These are phyloP conservation scores for Alca torda DNA, from an alignment of 2,797 vertebrate species.

Conservation along the genomic window DNA sequence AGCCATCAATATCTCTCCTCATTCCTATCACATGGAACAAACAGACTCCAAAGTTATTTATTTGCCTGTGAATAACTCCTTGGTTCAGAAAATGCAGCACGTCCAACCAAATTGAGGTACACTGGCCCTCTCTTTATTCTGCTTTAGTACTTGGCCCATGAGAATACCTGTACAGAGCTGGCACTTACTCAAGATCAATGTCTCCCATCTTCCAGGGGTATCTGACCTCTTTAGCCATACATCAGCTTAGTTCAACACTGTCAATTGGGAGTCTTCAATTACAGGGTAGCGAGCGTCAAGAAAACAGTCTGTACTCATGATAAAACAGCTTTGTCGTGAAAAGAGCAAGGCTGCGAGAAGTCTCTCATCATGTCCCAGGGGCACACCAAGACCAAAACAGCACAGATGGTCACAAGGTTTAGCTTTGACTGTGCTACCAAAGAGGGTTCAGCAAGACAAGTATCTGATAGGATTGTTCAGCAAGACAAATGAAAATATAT, in stretches of 20 bases:
- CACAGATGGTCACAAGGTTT: background rate
- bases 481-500: background rate
- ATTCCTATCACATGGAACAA: background rate
- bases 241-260: background rate
- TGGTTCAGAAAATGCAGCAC: background rate
- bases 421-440: background rate
- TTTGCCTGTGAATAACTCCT: background rate
- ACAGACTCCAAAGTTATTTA: background rate
- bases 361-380: background rate
- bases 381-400: background rate
- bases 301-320: background rate
- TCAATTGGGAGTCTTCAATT: background rate
- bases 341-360: background rate
- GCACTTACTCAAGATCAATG: background rate
- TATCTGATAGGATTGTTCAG: background rate
- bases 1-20: background rate
- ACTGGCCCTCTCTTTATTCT: background rate
- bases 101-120: background rate
- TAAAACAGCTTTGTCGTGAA: background rate
- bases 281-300: background rate
- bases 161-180: background rate
- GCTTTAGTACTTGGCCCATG: background rate
- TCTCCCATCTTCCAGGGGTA: background rate
- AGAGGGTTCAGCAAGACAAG: background rate
- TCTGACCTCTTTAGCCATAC: background rate